Conservation (phyloP, 2,888 invertebrate genomes). For the Falcaria lacertinaria region DNA sequence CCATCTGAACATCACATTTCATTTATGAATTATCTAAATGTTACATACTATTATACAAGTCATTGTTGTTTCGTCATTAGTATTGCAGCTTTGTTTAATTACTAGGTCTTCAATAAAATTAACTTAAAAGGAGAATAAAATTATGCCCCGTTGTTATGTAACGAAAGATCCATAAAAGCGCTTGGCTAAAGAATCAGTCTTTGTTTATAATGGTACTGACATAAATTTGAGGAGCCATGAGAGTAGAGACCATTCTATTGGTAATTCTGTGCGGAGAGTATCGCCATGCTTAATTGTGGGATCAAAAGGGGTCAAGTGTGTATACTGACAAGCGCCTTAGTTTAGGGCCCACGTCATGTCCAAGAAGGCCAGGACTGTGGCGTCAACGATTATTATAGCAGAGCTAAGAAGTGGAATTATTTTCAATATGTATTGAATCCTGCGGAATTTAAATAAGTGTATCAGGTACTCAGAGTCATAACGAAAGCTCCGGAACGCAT, state of each 20-base stretch:
- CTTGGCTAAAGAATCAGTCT: neutral
- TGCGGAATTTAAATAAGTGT: neutral
- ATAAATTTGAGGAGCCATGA: neutral
- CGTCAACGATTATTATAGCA: neutral
- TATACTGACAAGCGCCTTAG: conserved; percentile 75
- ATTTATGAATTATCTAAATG: too few relatives aligned
- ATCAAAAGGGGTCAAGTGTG: conserved; percentile 80
- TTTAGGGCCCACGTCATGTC: conserved; percentile 73
- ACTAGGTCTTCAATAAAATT: neutral
- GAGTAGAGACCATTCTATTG: conserved; percentile 9
- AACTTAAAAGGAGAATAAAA: neutral
- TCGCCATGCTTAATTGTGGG: conserved; percentile 74
- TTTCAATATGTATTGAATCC: neutral
- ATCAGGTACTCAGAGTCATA: too few relatives aligned
- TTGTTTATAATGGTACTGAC: neutral
- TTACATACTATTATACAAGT: neutral
- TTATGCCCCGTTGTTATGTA: neutral
- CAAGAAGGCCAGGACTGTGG: conserved; percentile 25
- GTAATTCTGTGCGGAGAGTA: conserved; percentile 40
- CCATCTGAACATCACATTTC: too few relatives aligned
- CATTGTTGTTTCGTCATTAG: too few relatives aligned
- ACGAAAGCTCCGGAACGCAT: too few relatives aligned
- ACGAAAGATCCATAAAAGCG: neutral
- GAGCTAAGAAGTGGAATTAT: neutral
- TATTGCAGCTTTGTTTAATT: too few relatives aligned